A percentile compares a stretch with the other conserved stretches of the same genome.
phyloP scores from a whole-genome alignment of 2,113 vertebrate genomes.

The Microtus ochrogaster region DNA sequence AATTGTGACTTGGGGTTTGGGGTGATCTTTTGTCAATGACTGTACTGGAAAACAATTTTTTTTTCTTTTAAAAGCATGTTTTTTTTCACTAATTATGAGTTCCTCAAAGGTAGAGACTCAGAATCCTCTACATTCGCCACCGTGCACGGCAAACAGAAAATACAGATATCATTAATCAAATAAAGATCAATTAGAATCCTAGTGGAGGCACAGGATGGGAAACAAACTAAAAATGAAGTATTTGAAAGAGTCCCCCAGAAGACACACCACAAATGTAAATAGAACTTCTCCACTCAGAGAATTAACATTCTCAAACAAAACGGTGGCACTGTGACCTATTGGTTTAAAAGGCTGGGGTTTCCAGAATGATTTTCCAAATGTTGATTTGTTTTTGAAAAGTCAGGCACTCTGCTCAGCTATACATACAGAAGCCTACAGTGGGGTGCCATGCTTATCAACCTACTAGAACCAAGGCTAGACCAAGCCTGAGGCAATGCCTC shows the following conservation, averaged over 20 bases:
- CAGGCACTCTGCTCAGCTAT: not conserved
- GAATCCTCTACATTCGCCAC: slow-evolving; percentile 29
- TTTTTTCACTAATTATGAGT: slow-evolving; percentile 42
- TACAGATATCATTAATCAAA: slow-evolving; percentile 40
- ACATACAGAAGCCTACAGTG: not conserved
- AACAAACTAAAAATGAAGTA: slow-evolving; percentile 50
- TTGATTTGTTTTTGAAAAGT: not conserved
- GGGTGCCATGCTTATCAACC: not conserved
- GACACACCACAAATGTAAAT: slow-evolving; percentile 12
- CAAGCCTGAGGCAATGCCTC: not conserved
- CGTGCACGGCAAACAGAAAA: slow-evolving; percentile 5
- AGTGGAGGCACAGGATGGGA: not conserved
- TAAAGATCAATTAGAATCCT: slow-evolving; percentile 29
- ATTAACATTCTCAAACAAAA: slow-evolving; percentile 44
- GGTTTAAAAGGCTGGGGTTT: slow-evolving; percentile 51
- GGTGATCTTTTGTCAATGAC: slow-evolving; percentile 12
- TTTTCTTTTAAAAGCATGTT: not conserved
- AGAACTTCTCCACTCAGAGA: slow-evolving; percentile 31
- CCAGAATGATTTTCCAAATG: slow-evolving; percentile 28
- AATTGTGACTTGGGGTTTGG: not conserved
- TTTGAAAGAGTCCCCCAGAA: slow-evolving; percentile 21
- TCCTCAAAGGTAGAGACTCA: slow-evolving; percentile 21
- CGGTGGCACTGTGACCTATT: not conserved
- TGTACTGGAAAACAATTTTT: not conserved
- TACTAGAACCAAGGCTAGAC: not conserved